phyloP scores from a whole-genome alignment of 2,797 vertebrate species.

The Danio albolineatus region DNA sequence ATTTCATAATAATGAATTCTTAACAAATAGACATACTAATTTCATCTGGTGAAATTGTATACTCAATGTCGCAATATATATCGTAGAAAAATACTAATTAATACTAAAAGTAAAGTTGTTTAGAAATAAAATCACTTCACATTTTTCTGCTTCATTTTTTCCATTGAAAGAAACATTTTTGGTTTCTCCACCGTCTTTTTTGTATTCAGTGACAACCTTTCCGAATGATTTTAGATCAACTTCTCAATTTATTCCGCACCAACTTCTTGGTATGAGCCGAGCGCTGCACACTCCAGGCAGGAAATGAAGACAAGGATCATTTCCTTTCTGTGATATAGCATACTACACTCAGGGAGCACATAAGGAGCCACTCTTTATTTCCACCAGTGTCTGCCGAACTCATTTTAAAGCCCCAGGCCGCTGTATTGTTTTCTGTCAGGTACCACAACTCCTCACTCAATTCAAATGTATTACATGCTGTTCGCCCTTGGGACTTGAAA shows the following conservation, averaged over 20 bases:
- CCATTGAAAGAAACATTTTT: not conserved
- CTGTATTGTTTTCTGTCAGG: slow-evolving; percentile 41
- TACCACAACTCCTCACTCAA: slow-evolving; percentile 24
- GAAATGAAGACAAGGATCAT: slow-evolving; percentile 28
- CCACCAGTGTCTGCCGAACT: slow-evolving; percentile 21
- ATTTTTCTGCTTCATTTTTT: not conserved
- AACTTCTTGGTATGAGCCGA: slow-evolving; percentile 3
- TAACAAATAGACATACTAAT: too few relatives aligned
- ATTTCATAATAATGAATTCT: too few relatives aligned
- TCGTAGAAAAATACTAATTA: not conserved
- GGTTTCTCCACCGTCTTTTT: not conserved
- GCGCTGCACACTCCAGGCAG: slow-evolving; percentile 10
- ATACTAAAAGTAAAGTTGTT: not conserved
- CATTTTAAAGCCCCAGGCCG: slow-evolving; percentile 32
- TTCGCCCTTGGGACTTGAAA: slow-evolving; percentile 21
- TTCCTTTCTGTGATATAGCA: slow-evolving; percentile 30
- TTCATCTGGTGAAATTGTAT: too few relatives aligned
- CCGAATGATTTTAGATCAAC: slow-evolving; percentile 18
- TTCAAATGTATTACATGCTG: slow-evolving; percentile 26
- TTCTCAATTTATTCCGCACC: slow-evolving; percentile 1
- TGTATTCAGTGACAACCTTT: not conserved
- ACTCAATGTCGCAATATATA: too few relatives aligned
- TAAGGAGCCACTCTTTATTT: slow-evolving; percentile 6
- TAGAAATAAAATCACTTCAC: not conserved
- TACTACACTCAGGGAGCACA: not conserved